Evolutionary conservation across 2,888 invertebrate species (phyloP).

Genomic region (Trimorus sp.): DNA sequence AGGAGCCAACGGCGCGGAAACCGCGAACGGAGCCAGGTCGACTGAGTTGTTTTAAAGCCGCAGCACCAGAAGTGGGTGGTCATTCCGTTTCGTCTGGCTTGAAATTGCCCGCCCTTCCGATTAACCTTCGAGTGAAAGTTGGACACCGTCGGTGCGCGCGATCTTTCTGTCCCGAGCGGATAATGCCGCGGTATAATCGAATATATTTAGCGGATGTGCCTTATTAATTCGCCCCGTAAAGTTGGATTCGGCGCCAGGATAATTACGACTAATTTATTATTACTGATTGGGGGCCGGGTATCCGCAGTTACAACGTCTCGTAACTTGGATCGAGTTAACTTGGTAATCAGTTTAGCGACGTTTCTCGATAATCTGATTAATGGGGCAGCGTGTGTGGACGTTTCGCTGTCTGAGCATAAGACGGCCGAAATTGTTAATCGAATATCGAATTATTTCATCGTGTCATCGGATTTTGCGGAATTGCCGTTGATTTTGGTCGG

Average conservation of each 20-base stretch:
- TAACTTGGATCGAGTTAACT: constrained; percentile 50
- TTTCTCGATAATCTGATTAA: constrained; percentile 45
- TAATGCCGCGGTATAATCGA: constrained; percentile 26
- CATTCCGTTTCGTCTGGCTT: constrained; percentile 47
- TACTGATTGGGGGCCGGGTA: constrained; percentile 23
- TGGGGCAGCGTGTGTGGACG: constrained; percentile 27
- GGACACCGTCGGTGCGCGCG: constrained; percentile 15
- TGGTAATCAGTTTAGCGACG: constrained; percentile 45
- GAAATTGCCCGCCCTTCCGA: constrained; percentile 66
- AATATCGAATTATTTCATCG: constrained; percentile 35
- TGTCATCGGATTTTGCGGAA: constrained; percentile 10
- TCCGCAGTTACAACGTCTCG: constrained; percentile 31
- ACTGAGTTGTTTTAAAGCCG: constrained; percentile 58
- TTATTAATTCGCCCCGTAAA: constrained; percentile 31
- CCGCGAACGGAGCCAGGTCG: constrained; percentile 38
- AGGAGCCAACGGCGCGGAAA: constrained; percentile 31
- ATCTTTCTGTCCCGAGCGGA: constrained; percentile 16
- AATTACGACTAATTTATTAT: constrained; percentile 42
- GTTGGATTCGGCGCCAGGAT: constrained; percentile 20
- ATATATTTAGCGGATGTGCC: constrained; percentile 39
- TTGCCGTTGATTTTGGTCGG: constrained; percentile 3
- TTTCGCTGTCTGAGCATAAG: constrained; percentile 36
- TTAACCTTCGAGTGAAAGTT: constrained; percentile 58
- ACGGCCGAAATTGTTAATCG: constrained; percentile 32
- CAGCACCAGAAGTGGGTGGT: constrained; percentile 43